These are phyloP conservation scores for Fregetta grallaria DNA, from an alignment of 2,113 vertebrate species.

Conservation along the genomic window DNA sequence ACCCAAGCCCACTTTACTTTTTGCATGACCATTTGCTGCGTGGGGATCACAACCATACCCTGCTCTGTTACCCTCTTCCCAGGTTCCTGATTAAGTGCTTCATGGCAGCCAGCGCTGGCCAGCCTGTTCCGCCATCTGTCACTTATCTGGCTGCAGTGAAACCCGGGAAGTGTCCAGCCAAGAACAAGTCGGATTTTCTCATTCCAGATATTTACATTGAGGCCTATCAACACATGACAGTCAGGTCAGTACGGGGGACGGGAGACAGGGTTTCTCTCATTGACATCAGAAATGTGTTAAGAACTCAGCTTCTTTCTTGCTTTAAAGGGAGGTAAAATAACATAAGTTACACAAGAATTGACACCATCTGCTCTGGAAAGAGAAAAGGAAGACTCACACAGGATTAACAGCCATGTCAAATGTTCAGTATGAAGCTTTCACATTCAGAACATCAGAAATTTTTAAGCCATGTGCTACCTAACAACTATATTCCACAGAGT, in stretches of 20 bases:
- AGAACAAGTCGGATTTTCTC: conserved; percentile 69
- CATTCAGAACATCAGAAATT: neutral
- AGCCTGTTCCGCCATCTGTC: conserved; percentile 64
- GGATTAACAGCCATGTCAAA: neutral
- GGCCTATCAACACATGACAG: conserved; percentile 68
- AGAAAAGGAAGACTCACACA: neutral
- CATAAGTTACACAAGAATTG: neutral
- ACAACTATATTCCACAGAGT: neutral
- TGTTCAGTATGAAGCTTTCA: neutral
- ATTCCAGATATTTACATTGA: conserved; percentile 64
- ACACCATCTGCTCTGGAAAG: neutral
- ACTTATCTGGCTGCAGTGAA: conserved; percentile 58
- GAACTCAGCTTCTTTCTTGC: neutral
- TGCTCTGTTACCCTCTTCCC: neutral
- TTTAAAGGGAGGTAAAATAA: neutral
- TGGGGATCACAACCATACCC: neutral
- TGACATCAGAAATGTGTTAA: neutral
- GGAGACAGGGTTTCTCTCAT: neutral
- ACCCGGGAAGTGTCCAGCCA: conserved; percentile 58
- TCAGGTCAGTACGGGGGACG: conserved; percentile 59
- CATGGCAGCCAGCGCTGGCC: conserved; percentile 10
- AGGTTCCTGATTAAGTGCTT: conserved; percentile 81
- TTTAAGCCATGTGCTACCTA: neutral
- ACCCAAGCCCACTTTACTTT: neutral
- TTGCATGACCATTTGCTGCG: accelerated